These are phyloP conservation scores for Colostygia pectinataria DNA, from an alignment of 2,888 invertebrate genomes.

Conservation along the genomic window DNA sequence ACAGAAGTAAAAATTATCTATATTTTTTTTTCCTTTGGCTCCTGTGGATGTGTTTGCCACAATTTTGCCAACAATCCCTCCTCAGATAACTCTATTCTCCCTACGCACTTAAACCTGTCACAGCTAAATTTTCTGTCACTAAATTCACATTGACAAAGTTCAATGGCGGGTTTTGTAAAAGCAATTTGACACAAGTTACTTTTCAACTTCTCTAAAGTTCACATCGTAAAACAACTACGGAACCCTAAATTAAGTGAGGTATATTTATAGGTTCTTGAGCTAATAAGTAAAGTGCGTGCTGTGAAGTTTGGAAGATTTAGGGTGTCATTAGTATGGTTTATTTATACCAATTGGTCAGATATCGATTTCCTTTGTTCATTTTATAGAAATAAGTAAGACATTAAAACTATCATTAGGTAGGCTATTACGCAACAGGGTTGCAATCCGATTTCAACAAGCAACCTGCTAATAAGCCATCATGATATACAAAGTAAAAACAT, in stretches of 20 bases:
- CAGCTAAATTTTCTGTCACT: background rate
- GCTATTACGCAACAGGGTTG: too few species aligned
- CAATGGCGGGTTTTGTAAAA: constrained; percentile 8
- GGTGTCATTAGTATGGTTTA: constrained; percentile 14
- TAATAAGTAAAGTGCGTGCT: constrained; percentile 42
- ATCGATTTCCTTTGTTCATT: constrained; percentile 10
- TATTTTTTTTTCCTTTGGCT: too few species aligned
- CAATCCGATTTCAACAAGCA: too few species aligned
- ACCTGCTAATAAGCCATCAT: too few species aligned
- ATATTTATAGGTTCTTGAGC: constrained; percentile 47
- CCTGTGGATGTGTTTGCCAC: too few species aligned
- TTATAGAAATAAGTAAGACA: too few species aligned
- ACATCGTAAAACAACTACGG: constrained; percentile 40
- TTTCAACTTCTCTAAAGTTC: constrained; percentile 38
- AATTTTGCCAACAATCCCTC: too few species aligned
- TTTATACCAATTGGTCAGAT: constrained; percentile 13
- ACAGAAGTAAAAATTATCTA: too few species aligned
- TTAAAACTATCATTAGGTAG: too few species aligned
- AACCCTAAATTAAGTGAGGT: constrained; percentile 48
- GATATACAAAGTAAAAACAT: too few species aligned
- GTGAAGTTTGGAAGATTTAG: constrained; percentile 20
- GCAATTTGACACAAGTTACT: constrained; percentile 18
- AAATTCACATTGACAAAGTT: constrained; percentile 10
- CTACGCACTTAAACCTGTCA: constrained; percentile 1
- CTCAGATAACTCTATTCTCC: too few species aligned